phyloP scores from a whole-genome alignment of 2,797 vertebrate genomes.

The Rhinichthys osculus region DNA sequence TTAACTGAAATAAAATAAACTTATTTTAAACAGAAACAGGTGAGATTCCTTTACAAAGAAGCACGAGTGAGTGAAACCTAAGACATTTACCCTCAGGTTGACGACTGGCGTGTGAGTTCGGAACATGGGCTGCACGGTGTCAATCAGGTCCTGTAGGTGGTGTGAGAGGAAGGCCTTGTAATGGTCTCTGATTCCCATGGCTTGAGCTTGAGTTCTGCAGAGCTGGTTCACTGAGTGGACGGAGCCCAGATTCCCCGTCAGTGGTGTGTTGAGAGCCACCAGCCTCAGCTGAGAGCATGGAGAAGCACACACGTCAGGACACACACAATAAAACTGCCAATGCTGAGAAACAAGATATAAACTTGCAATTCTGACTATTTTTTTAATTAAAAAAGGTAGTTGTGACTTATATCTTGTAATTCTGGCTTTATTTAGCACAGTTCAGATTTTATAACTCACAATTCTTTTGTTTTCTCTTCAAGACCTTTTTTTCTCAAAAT shows the following conservation, averaged over 20 bases:
- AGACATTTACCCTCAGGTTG: slow-evolving; percentile 88
- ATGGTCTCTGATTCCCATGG: slow-evolving; percentile 86
- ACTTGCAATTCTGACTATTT: not conserved
- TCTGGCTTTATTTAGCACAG: no score
- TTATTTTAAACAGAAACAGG: not conserved
- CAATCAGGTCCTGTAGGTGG: slow-evolving; percentile 77
- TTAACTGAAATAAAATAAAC: no score
- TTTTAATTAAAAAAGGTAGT: no score
- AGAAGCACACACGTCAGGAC: not conserved
- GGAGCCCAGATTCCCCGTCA: slow-evolving; percentile 85
- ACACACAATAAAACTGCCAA: no score
- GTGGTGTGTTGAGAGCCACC: slow-evolving; percentile 90
- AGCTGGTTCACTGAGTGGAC: slow-evolving; percentile 82
- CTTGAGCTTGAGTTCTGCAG: slow-evolving; percentile 92
- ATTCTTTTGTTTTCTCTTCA: no score
- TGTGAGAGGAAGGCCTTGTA: slow-evolving; percentile 93
- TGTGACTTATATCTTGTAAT: no score
- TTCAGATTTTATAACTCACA: no score
- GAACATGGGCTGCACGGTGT: slow-evolving; percentile 72
- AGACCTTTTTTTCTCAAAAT: not conserved
- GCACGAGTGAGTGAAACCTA: not conserved
- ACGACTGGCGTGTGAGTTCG: slow-evolving; percentile 77
- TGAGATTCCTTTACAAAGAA: not conserved
- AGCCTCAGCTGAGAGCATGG: slow-evolving; percentile 83
- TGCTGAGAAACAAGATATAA: no score